Conservation (phyloP, 2,113 vertebrate species). For the Xiphorhynchus elegans region DNA sequence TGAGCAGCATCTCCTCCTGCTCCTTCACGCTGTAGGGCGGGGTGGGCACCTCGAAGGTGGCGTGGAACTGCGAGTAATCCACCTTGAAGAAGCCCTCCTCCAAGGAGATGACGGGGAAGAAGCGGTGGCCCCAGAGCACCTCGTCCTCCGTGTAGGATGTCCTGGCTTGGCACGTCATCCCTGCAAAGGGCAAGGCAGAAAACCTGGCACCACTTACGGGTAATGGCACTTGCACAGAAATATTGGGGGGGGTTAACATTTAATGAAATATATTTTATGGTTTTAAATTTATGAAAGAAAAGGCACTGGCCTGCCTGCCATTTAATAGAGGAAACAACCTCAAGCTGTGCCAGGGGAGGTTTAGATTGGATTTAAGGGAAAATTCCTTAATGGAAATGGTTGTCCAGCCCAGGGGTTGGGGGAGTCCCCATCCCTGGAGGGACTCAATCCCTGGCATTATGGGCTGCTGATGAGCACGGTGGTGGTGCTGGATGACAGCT, state of each 20-base stretch:
- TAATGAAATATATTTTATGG: accelerated
- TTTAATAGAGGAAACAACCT: neutral
- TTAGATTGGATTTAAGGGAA: neutral
- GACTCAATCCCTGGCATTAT: no score
- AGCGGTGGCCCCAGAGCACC: constrained; percentile 98
- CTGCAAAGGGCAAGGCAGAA: constrained; percentile 70
- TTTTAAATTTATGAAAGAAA: neutral
- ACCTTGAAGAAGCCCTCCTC: constrained; percentile 99
- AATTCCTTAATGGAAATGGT: neutral
- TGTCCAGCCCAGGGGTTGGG: neutral
- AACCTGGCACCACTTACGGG: neutral
- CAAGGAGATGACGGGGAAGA: constrained; percentile 97
- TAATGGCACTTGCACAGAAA: accelerated
- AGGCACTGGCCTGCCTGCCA: no score
- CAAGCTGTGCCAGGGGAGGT: neutral
- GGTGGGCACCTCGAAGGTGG: constrained; percentile 96
- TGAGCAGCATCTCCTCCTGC: constrained; percentile 94
- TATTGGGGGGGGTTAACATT: no score
- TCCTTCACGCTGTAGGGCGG: constrained; percentile 97
- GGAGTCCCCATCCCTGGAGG: neutral
- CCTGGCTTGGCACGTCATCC: constrained; percentile 98
- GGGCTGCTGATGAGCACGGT: neutral
- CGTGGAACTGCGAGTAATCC: constrained; percentile 99
- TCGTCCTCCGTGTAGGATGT: constrained; percentile 98
- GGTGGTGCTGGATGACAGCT: neutral